Evolutionary conservation across 2,113 vertebrate genomes (phyloP), one percentile per base, ranked within the genome.

Genomic region (Osmerus eperlanus): DNA sequence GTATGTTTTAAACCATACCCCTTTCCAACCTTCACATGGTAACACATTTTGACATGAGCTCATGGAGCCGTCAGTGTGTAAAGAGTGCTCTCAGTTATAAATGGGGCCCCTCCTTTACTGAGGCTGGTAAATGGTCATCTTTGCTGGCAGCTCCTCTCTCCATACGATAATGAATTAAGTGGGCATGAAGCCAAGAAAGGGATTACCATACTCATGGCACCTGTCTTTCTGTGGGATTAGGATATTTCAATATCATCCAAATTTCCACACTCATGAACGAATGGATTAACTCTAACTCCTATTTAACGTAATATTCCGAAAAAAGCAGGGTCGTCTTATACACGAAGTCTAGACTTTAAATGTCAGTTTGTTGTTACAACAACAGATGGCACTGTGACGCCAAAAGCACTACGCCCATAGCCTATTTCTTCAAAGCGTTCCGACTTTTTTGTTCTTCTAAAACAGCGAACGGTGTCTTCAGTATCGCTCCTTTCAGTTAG

Each of bases 91-190:
- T 32, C 54, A 29, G 51, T 56, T 72, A 54, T 72, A 53, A 73
- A 72, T 71, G 51, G 70, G 69, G 23, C 12, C 18, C 41, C 19
- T 59, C 67, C 73, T 71, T 82, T 72, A 72, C 63, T 64, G 62
- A 51, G 58, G 59, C 65, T 65, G 51, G 65, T 81, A 73, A 83
- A 70, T 70, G 66, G 78, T 83, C 71, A 70, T n/a, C 41, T 53
- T n/a, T 9, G 41, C 54, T 36, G 58, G 73, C 55, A 52, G 29
- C 28, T 25, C 67, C 69, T 64, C 51, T 51, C 14, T 73, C 72
- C 61, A 68, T 63, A 64, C 83, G 76, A 79, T 86, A 87, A 87
- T 89, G 72, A 85, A 91, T 89, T 82, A 86, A 83, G 68, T 76
- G 65, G 83, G 83, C 78, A 51, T 53, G 15, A 53, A 64, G 77